Percentiles rank a stretch among this genome's conserved stretches.
Evolutionary conservation across 2,113 vertebrate species (phyloP).

Genomic region (Lepus europaeus): DNA sequence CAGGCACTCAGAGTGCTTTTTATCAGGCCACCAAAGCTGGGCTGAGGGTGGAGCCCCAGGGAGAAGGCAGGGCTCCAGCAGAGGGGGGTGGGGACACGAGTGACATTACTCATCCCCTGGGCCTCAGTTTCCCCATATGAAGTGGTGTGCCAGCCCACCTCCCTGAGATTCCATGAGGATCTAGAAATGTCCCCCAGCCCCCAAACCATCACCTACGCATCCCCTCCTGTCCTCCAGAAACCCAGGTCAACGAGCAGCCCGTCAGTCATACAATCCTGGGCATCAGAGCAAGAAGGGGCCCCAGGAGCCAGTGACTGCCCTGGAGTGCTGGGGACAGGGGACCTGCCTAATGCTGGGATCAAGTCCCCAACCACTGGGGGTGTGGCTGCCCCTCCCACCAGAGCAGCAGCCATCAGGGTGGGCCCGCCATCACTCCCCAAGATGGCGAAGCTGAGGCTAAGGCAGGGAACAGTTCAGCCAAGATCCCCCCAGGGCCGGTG

Average conservation of each 20-base stretch:
- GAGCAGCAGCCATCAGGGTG: too few relatives aligned
- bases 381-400: neutral
- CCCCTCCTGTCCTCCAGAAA: neutral
- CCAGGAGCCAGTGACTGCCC: too few relatives aligned
- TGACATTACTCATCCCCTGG: neutral
- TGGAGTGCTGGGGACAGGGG: neutral
- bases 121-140: neutral
- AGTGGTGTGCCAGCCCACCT: neutral
- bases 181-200: neutral
- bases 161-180: neutral
- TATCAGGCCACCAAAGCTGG: neutral
- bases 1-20: neutral
- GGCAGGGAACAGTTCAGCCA: neutral
- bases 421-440: accelerated
- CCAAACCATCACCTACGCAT: neutral
- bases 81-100: too few relatives aligned
- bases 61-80: neutral
- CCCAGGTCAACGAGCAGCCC: neutral
- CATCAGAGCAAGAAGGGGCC: neutral
- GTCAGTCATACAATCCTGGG: neutral
- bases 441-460: neutral
- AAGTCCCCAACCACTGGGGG: neutral
- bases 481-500: neutral
- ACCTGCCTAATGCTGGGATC: neutral
- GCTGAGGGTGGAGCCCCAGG: neutral